These are phyloP conservation scores for Stegophylla sp. DNA, from an alignment of 2,888 invertebrate species.

Conservation along the genomic window DNA sequence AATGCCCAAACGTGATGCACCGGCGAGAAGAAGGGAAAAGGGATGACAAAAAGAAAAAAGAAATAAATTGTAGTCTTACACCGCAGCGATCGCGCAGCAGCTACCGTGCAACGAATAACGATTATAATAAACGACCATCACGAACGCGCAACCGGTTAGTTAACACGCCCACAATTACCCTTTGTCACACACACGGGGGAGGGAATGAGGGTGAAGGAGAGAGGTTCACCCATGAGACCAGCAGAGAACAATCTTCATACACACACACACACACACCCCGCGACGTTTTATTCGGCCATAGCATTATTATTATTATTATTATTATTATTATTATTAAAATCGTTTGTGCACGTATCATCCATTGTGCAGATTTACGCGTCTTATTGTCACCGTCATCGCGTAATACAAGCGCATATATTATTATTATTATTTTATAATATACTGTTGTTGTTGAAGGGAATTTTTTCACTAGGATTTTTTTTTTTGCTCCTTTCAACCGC, in stretches of 20 bases:
- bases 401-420: neutral
- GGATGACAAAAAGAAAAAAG: too few relatives aligned
- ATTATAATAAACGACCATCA: conserved; percentile 20
- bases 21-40: too few relatives aligned
- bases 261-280: neutral
- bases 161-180: conserved; percentile 49
- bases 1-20: too few relatives aligned
- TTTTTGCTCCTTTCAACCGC: neutral
- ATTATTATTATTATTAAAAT: neutral
- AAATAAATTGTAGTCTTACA: too few relatives aligned
- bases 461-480: neutral
- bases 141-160: too few relatives aligned
- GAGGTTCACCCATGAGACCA: conserved; percentile 24
- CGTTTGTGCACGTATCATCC: neutral
- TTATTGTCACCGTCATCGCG: neutral
- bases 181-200: too few relatives aligned
- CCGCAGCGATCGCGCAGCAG: neutral
- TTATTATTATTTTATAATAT: neutral
- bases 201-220: too few relatives aligned
- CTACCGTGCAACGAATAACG: conserved; percentile 32
- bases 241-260: neutral
- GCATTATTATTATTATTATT: neutral
- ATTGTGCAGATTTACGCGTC: conserved; percentile 45
- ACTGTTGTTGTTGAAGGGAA: neutral
- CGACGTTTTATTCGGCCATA: neutral